Conservation (phyloP, 2,888 invertebrate species). For the Thalpophila matura region DNA sequence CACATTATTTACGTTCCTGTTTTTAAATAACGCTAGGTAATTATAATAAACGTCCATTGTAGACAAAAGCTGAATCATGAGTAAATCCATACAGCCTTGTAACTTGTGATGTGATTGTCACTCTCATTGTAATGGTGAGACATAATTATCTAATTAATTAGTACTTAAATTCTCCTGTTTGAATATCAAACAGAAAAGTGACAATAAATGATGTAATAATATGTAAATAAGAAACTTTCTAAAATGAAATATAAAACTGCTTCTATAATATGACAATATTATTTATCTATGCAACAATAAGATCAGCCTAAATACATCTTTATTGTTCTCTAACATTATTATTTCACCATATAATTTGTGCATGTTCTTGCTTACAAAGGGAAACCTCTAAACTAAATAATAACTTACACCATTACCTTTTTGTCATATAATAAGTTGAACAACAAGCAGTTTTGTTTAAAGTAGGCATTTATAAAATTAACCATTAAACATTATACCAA, state of each 20-base stretch:
- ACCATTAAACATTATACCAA: no score
- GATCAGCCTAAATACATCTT: no score
- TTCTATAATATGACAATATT: background rate
- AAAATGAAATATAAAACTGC: constrained; percentile 4
- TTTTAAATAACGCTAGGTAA: constrained; percentile 32
- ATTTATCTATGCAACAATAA: constrained; percentile 9
- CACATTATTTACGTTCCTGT: constrained; percentile 33
- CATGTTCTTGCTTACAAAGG: background rate
- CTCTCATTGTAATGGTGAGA: constrained; percentile 23
- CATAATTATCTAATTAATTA: constrained; percentile 24
- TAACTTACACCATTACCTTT: no score
- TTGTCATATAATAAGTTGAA: no score
- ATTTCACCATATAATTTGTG: background rate
- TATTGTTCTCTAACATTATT: no score
- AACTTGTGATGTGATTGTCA: constrained; percentile 20
- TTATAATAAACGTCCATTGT: constrained; percentile 14
- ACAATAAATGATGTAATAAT: no score
- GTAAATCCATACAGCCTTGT: constrained; percentile 19
- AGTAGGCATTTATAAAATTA: no score
- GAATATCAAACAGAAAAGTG: constrained; percentile 10
- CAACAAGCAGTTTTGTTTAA: no score
- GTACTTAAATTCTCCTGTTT: background rate
- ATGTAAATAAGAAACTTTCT: constrained; percentile 49
- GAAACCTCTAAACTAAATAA: no score
- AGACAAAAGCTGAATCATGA: constrained; percentile 7